These are phyloP conservation scores for Creontiades dilutus DNA, from an alignment of 2,888 invertebrate genomes.

Conservation along the genomic window DNA sequence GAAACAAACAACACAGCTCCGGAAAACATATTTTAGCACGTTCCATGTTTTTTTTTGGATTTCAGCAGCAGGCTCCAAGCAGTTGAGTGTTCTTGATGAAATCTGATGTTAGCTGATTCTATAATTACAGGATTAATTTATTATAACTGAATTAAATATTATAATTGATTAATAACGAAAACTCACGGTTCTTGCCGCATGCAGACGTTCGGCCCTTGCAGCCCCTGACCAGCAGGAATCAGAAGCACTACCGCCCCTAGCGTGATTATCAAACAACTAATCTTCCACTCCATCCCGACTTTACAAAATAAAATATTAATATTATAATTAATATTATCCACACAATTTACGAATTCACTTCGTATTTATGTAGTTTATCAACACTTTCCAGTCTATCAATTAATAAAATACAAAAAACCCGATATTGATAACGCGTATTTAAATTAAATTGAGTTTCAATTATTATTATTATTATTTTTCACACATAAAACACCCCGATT, in stretches of 20 bases:
- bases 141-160: not conserved
- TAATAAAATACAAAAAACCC: not conserved
- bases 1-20: too few relatives aligned
- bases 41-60: too few relatives aligned
- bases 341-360: too few relatives aligned
- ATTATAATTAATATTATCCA: too few relatives aligned
- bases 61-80: too few relatives aligned
- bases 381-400: too few relatives aligned
- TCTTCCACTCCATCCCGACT: not conserved
- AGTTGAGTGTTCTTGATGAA: too few relatives aligned
- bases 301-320: too few relatives aligned
- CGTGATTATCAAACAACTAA: not conserved
- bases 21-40: too few relatives aligned
- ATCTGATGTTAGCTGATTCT: too few relatives aligned
- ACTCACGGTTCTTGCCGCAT: slow-evolving; percentile 88
- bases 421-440: not conserved
- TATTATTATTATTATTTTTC: not conserved
- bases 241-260: not conserved
- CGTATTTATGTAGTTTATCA: too few relatives aligned
- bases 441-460: not conserved
- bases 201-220: slow-evolving; percentile 89
- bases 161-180: not conserved
- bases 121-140: not conserved
- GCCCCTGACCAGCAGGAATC: not conserved
- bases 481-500: not conserved